A percentile compares a stretch with the other conserved stretches of the same genome.
phyloP scores from a whole-genome alignment of 2,888 invertebrate species.

The Ophioninae sp. region DNA sequence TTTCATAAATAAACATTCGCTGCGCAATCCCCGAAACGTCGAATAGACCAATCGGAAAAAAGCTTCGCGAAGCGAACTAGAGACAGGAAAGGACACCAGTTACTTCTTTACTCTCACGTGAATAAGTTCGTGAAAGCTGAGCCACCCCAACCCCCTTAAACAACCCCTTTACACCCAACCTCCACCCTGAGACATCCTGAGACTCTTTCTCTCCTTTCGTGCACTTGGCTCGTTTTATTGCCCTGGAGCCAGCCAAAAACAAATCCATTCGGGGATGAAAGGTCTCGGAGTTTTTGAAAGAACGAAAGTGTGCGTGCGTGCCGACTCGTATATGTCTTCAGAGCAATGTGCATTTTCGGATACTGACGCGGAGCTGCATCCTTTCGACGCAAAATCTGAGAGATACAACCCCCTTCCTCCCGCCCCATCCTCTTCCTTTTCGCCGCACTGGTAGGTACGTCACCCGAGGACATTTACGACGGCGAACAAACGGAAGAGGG shows the following conservation, averaged over 20 bases:
- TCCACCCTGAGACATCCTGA: no score
- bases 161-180: no score
- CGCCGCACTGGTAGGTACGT: neutral
- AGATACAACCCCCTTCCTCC: neutral
- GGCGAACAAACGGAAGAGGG: slow-evolving; percentile 52
- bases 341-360: slow-evolving; percentile 31
- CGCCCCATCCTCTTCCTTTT: no score
- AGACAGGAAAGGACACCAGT: slow-evolving; percentile 67
- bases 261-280: slow-evolving; percentile 67
- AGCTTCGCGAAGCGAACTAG: slow-evolving; percentile 62
- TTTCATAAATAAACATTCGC: slow-evolving; percentile 17
- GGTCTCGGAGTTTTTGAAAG: slow-evolving; percentile 57
- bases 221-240: slow-evolving; percentile 64
- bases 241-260: slow-evolving; percentile 67
- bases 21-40: slow-evolving; percentile 57
- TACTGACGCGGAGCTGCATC: slow-evolving; percentile 30
- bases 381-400: neutral
- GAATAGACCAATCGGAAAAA: slow-evolving; percentile 61
- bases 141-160: neutral
- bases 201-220: neutral
- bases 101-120: slow-evolving; percentile 67
- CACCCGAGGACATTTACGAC: slow-evolving; percentile 41
- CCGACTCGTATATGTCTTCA: slow-evolving; percentile 37
- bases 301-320: slow-evolving; percentile 44
- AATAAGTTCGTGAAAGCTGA: slow-evolving; percentile 65